Conservation (phyloP, 2,113 vertebrate species). For the Nannospalax galili region DNA sequence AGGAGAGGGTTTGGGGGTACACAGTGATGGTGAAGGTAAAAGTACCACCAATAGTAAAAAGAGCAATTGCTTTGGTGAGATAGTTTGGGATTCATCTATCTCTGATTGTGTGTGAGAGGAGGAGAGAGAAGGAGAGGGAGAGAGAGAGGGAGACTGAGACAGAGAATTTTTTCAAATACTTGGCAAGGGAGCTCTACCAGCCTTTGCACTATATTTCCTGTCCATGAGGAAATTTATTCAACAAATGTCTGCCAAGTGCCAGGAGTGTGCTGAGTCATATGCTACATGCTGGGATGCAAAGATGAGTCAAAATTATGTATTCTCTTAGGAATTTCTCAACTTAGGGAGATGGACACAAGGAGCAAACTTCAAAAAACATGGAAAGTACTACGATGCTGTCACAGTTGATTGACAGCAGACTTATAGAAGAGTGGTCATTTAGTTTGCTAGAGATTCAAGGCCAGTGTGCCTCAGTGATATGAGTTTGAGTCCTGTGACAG, state of each 20-base stretch:
- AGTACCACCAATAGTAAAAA: background rate
- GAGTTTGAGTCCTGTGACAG: background rate
- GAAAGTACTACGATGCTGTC: background rate
- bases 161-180: background rate
- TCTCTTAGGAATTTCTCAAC: constrained; percentile 52
- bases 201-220: background rate
- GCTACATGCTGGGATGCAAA: background rate
- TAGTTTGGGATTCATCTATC: background rate
- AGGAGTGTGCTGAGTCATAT: constrained; percentile 66
- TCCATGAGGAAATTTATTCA: constrained; percentile 36
- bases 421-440: background rate
- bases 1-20: background rate
- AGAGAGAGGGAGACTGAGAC: background rate
- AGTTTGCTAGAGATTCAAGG: background rate
- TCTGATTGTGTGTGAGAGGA: background rate
- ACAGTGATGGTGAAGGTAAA: background rate
- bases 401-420: background rate
- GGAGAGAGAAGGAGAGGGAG: background rate
- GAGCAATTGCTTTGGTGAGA: background rate
- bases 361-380: constrained; percentile 14
- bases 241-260: constrained; percentile 8
- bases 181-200: background rate
- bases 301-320: constrained; percentile 66
- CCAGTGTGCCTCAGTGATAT: background rate
- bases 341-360: background rate